Base-by-base conservation (phyloP, 2,113 vertebrate species). In the Sinocyclocheilus maitianheensis region DNA sequence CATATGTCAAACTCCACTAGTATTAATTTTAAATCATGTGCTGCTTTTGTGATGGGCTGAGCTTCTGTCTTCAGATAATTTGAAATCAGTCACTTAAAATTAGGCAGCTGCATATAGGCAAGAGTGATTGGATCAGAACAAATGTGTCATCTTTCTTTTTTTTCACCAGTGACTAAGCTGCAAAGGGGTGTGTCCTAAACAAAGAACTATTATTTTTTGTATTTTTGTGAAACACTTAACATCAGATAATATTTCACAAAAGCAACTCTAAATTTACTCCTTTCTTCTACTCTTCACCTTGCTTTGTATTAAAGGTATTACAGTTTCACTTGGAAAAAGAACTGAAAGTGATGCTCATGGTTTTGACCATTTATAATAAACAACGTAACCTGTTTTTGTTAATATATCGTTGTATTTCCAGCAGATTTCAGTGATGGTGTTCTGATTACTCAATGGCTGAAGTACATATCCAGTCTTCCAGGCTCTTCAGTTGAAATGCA, bases 381-480 rank as follows among this genome's bases (percentile, higher is more conserved):
- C 9, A 40, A n/a, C 10, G 7, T 67, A 37, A 9, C 3, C 0
- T 40, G 13, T 10, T 5, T 34, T 75, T 20, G 22, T 5, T 30
- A 5, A 11, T 48, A 5, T 53, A 7, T 43, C 34, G 43, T 43
- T 72, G 69, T 72, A 40, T 77, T 85, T 40, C 6, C 34, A 77
- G n/a, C 53, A 76, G 90, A 30, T 30, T 72, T 62, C 48, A 74
- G 80, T 81, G 58, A 60, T 3, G 65, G 76, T 48, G 86, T 91
- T 26, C 43, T 86, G 67, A 89, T 90, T 53, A 89, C 85, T 81
- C 90, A 91, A 48, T 89, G 88, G 85, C 88, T 81, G 1, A 58
- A 55, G 82, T 58, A 77, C 46, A 86, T 87, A 34, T 75, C n/a
- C 81, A 78, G 14, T 40, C 13, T 30, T 14, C 40, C 58, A 46